Percentiles rank a stretch among this genome's conserved stretches.
These are phyloP conservation scores for Dermochelys coriacea DNA, from an alignment of 2,797 vertebrate genomes.

Conservation along the genomic window DNA sequence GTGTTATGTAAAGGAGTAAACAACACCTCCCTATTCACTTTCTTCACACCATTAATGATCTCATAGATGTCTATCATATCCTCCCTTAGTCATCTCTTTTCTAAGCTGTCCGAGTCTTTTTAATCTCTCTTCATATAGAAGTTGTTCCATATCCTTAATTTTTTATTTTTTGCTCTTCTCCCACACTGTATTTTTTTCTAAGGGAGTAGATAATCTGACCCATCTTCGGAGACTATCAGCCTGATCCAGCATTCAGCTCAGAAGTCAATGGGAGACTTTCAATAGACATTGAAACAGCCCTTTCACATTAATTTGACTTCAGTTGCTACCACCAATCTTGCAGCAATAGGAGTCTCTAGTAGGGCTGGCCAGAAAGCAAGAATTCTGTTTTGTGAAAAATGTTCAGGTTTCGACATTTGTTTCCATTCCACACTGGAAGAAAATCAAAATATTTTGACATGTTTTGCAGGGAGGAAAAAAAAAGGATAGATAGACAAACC, in stretches of 20 bases:
- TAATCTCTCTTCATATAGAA: no score
- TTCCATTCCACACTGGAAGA: not conserved
- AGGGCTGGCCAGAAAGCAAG: not conserved
- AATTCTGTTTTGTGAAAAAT: not conserved
- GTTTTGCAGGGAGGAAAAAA: not conserved
- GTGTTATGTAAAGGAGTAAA: no score
- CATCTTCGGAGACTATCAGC: not conserved
- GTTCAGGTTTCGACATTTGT: not conserved
- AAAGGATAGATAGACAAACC: no score
- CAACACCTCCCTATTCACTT: no score
- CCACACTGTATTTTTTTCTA: not conserved
- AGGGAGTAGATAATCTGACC: not conserved
- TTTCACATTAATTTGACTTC: not conserved
- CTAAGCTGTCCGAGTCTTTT: no score
- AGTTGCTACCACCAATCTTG: not conserved
- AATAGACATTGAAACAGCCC: not conserved
- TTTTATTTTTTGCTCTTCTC: not conserved
- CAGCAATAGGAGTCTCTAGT: not conserved
- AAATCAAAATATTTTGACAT: not conserved
- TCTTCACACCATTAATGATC: no score
- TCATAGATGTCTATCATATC: no score
- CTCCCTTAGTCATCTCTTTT: no score
- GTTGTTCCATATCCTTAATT: not conserved
- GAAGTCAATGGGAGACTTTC: not conserved
- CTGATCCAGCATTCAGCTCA: not conserved